Evolutionary conservation across 2,113 vertebrate species (phyloP).

Genomic region (Butorides virescens): DNA sequence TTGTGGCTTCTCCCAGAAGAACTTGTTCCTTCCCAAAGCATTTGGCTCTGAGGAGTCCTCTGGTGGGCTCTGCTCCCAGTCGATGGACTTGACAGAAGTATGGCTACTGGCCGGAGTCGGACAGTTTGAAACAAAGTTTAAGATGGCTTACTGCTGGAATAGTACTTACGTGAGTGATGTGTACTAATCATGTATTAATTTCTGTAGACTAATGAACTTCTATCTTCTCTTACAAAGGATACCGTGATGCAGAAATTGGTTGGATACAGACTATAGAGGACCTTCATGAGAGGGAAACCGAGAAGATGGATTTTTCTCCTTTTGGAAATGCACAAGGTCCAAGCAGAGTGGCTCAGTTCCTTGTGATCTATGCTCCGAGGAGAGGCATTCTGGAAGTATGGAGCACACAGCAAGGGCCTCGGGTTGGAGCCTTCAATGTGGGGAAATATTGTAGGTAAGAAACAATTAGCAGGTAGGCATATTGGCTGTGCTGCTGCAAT

Average conservation of each 20-base stretch:
- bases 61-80: not conserved
- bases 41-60: not conserved
- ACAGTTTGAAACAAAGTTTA: not conserved
- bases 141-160: not conserved
- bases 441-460: conserved; percentile 93
- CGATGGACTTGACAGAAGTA: not conserved
- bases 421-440: conserved; percentile 95
- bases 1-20: not conserved
- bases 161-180: not conserved
- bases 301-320: conserved; percentile 73
- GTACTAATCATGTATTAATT: not conserved
- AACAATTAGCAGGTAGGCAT: not conserved
- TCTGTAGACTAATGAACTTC: not conserved
- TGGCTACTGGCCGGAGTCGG: not conserved
- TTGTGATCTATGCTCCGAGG: conserved; percentile 93
- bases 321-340: conserved; percentile 78
- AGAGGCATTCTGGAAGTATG: conserved; percentile 97
- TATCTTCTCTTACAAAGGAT: conserved; percentile 75
- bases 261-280: conserved; percentile 94
- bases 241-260: conserved; percentile 92
- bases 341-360: conserved; percentile 88
- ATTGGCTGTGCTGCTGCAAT: not conserved
- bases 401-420: conserved; percentile 93
- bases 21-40: not conserved
- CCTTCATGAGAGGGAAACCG: conserved; percentile 83